Percentiles rank a stretch among this genome's conserved stretches.
Conservation (phyloP, 2,888 invertebrate genomes). For the Archips crataeganus region DNA sequence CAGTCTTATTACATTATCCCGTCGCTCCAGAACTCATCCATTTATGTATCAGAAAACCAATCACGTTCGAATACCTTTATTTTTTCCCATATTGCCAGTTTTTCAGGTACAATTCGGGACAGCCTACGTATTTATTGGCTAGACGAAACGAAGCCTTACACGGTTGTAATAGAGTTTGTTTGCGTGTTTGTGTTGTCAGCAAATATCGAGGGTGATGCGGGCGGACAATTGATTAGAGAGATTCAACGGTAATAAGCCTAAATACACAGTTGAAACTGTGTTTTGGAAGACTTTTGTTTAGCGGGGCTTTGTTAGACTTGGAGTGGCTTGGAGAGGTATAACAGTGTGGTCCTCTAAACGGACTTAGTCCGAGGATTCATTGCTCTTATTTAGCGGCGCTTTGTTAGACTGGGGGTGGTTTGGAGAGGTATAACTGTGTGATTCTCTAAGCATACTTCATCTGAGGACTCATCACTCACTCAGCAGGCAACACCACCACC, state of each 20-base stretch:
- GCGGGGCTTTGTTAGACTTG: not conserved
- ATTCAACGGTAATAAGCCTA: constrained; percentile 19
- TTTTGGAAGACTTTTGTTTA: not conserved
- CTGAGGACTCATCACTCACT: no score
- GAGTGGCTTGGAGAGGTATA: no score
- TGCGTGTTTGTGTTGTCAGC: constrained; percentile 8
- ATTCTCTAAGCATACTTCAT: no score
- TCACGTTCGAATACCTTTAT: constrained; percentile 16
- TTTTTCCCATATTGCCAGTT: not conserved
- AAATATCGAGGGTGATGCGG: constrained; percentile 19
- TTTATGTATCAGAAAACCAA: constrained; percentile 19
- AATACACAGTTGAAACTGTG: constrained; percentile 10
- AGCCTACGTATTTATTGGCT: no score
- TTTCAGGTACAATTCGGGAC: constrained; percentile 4
- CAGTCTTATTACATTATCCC: not conserved
- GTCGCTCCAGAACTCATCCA: not conserved
- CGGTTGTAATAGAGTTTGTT: not conserved
- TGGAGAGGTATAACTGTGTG: no score
- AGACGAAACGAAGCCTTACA: not conserved
- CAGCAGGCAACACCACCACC: no score
- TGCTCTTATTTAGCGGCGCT: no score
- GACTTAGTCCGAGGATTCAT: no score
- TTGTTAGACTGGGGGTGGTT: no score
- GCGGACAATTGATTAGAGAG: constrained; percentile 21
- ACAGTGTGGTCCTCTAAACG: no score